phyloP scores from a whole-genome alignment of 2,113 vertebrate genomes.

The Trichomycterus rosablanca region DNA sequence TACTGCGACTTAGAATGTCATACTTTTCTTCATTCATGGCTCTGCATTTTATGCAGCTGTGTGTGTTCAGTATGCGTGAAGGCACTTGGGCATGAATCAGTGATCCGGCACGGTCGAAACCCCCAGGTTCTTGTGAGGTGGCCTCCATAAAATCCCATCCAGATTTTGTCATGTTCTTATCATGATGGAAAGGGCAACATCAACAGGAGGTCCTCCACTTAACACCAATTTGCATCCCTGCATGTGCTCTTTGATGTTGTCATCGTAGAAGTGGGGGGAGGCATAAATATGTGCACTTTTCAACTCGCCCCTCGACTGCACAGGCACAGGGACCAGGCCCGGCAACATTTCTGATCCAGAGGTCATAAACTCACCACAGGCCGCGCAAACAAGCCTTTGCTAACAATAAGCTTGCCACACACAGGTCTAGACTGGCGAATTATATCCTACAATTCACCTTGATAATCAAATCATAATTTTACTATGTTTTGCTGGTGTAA shows the following conservation, averaged over 20 bases:
- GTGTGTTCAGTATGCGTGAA: slow-evolving; percentile 23
- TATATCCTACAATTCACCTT: not conserved
- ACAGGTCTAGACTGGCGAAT: not conserved
- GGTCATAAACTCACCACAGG: slow-evolving; percentile 41
- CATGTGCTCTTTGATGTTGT: slow-evolving; percentile 52
- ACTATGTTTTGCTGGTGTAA: too few relatives aligned
- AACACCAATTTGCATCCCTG: slow-evolving; percentile 51
- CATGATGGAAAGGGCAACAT: slow-evolving; percentile 46
- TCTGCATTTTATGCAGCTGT: slow-evolving; percentile 38
- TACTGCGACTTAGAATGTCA: not conserved
- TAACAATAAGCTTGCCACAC: slow-evolving; percentile 9
- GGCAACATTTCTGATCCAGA: slow-evolving; percentile 39
- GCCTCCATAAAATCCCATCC: slow-evolving; percentile 50
- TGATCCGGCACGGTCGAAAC: slow-evolving; percentile 34
- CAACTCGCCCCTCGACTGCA: slow-evolving; percentile 29
- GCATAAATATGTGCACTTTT: slow-evolving; percentile 49
- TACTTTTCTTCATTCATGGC: slow-evolving; percentile 1
- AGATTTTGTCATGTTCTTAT: slow-evolving; percentile 46
- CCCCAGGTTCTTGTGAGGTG: slow-evolving; percentile 39
- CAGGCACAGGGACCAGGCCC: slow-evolving; percentile 32
- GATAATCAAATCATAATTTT: not conserved
- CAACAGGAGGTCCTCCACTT: slow-evolving; percentile 47
- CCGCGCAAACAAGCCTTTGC: slow-evolving; percentile 31
- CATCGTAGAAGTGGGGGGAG: slow-evolving; percentile 36
- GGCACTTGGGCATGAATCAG: slow-evolving; percentile 28